A percentile compares a stretch with the other conserved stretches of the same genome.
phyloP scores from a whole-genome alignment of 2,888 invertebrate species.

The Phortica okadai region DNA sequence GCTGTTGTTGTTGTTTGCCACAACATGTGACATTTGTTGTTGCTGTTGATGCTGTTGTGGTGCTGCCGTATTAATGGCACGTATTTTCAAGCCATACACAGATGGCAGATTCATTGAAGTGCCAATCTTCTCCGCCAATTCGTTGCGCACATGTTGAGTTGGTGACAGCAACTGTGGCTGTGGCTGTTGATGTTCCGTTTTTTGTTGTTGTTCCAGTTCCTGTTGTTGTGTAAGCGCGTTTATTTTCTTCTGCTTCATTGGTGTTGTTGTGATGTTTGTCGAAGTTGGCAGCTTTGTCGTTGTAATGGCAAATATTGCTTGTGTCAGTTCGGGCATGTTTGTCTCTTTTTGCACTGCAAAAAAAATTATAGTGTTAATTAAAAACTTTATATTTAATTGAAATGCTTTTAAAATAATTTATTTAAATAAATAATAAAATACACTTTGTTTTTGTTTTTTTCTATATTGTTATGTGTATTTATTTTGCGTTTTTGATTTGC shows the following conservation, averaged over 20 bases:
- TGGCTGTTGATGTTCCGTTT: constrained; percentile 29
- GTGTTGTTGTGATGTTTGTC: too few species aligned
- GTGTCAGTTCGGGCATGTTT: constrained; percentile 31
- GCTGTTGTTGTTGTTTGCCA: constrained; percentile 43
- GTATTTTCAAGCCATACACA: constrained; percentile 70
- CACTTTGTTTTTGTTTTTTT: constrained; percentile 41
- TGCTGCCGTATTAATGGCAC: constrained; percentile 60
- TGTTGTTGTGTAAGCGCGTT: constrained; percentile 43
- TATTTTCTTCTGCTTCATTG: constrained; percentile 69
- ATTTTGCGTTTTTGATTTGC: constrained; percentile 39
- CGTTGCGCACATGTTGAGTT: constrained; percentile 6
- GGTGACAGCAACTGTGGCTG: constrained; percentile 32
- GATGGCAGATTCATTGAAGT: constrained; percentile 67
- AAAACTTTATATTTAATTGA: background rate
- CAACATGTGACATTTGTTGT: constrained; percentile 28
- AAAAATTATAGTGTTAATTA: background rate
- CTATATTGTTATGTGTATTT: constrained; percentile 36
- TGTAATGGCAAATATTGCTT: background rate
- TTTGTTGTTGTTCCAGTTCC: constrained; percentile 38
- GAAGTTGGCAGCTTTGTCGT: background rate
- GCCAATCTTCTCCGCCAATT: constrained; percentile 31
- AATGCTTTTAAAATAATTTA: background rate
- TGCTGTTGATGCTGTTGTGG: constrained; percentile 42
- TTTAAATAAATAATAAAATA: background rate
- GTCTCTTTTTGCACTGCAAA: constrained; percentile 1